Evolutionary conservation across 1,140 invertebrate genomes (phyloP), one percentile per base, ranked within the genome.

Genomic region (Drosophila baimaii): DNA sequence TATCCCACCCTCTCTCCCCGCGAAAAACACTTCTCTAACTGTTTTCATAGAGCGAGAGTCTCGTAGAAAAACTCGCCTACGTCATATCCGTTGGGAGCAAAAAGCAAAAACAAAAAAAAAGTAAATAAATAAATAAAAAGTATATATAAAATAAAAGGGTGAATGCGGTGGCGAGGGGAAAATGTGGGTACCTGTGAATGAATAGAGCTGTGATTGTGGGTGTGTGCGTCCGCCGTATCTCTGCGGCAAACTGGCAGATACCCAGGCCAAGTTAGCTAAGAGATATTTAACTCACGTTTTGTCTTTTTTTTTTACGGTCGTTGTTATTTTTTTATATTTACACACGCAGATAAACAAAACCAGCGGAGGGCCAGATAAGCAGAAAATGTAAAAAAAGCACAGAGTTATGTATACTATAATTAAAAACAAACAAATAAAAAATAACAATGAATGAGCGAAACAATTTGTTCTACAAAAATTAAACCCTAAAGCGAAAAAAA

Each of bases 271-370:
- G 65, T 69, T 43, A 74, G 61, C 71, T 58, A 76, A 76, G 57
- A 76, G 73, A 76, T 76, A 76, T 76, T 76, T 76, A 76, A 59
- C 73, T 76, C 72, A 76, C 73, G 73, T 76, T 76, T 76, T 76
- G 29, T 54, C 44, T 37, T 41, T 23, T 35, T 44, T 76, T 74
- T 65, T 63, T 35, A 46, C 41, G 31, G n/a, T 27, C 17, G 35
- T 44, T 65, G 44, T 51, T 73, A 19, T 55, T 61, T 25, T 35
- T 19, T 65, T 68, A 35, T 73, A 62, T 59, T 62, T 71, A 74
- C 71, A 55, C 68, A 51, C 71, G 43, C 37, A 63, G 44, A 76
- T 63, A 76, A 76, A 76, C 72, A 56, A 76, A 76, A 5, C 33
- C 37, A 65, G 31, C 37, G 8, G 8, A 63, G 59, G 39, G 47